These are phyloP conservation scores for Hippoglossus stenolepis DNA, from an alignment of 2,113 vertebrate species.

Conservation along the genomic window DNA sequence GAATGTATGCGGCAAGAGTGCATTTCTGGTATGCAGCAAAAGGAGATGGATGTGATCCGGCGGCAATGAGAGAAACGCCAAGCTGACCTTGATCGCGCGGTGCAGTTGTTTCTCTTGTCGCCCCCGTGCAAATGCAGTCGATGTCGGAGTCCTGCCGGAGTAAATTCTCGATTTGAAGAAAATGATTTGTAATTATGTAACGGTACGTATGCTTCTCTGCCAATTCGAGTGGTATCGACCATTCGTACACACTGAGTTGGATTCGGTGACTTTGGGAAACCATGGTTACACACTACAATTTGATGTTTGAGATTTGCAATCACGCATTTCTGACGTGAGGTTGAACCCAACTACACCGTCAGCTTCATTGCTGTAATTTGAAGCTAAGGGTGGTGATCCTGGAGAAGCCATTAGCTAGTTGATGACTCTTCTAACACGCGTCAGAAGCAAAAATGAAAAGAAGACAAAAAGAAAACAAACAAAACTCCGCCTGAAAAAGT, in stretches of 20 bases:
- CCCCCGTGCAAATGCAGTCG: too few relatives aligned
- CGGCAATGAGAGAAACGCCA: slow-evolving; percentile 11
- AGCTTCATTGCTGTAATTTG: not conserved
- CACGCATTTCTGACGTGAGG: not conserved
- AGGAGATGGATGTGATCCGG: slow-evolving; percentile 47
- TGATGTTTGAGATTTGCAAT: not conserved
- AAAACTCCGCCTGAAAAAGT: too few relatives aligned
- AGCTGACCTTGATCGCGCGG: slow-evolving; percentile 54
- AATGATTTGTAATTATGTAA: not conserved
- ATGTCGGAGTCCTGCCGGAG: not conserved
- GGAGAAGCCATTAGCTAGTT: too few relatives aligned
- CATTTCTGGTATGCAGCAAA: slow-evolving; percentile 38
- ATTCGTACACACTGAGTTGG: too few relatives aligned
- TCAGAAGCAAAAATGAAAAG: too few relatives aligned
- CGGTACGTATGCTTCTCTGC: not conserved
- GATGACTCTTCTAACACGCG: too few relatives aligned
- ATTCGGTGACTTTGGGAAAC: not conserved
- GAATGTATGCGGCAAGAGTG: slow-evolving; percentile 53
- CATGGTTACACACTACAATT: not conserved
- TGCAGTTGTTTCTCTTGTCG: slow-evolving; percentile 3
- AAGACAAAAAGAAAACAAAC: too few relatives aligned
- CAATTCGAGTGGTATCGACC: not conserved
- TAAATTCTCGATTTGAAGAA: not conserved
- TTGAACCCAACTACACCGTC: not conserved
- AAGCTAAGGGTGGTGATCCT: not conserved